Conservation (phyloP, 2,113 vertebrate species). For the Solea senegalensis region DNA sequence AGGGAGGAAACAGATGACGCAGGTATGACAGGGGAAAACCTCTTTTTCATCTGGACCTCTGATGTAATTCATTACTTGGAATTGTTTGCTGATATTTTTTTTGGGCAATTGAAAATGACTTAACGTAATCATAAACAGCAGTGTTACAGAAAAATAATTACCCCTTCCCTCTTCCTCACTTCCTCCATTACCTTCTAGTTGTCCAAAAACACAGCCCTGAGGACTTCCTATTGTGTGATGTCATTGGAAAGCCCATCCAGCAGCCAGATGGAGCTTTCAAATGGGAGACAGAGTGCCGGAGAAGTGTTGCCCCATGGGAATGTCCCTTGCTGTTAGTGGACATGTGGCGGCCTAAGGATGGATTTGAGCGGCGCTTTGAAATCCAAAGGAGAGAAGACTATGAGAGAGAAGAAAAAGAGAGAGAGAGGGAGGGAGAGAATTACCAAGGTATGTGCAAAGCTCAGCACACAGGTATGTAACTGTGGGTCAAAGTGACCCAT, state of each 20-base stretch:
- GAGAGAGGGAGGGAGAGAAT: constrained; percentile 78
- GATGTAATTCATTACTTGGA: constrained; percentile 42
- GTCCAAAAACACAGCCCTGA: constrained; percentile 82
- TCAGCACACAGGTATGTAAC: neutral
- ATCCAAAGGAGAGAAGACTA: constrained; percentile 88
- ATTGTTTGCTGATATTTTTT: constrained; percentile 20
- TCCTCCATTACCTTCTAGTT: constrained; percentile 72
- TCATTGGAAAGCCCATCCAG: constrained; percentile 84
- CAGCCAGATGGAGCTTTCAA: constrained; percentile 80
- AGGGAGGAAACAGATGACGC: constrained; percentile 80
- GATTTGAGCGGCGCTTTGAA: constrained; percentile 91
- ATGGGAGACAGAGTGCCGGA: constrained; percentile 87
- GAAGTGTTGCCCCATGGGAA: constrained; percentile 87
- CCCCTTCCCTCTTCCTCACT: constrained; percentile 31
- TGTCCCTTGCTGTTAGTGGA: constrained; percentile 90
- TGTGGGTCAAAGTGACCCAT: constrained; percentile 1
- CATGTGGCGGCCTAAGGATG: constrained; percentile 92
- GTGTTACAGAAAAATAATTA: constrained; percentile 59
- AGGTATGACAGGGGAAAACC: constrained; percentile 63
- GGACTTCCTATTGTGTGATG: constrained; percentile 87
- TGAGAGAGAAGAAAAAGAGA: constrained; percentile 83
- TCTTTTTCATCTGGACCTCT: constrained; percentile 45
- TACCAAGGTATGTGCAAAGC: constrained; percentile 71
- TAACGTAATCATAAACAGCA: constrained; percentile 58
- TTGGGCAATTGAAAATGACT: constrained; percentile 49